Base-by-base conservation (phyloP, 2,888 invertebrate species). In the Lasioglossum leucozonium region DNA sequence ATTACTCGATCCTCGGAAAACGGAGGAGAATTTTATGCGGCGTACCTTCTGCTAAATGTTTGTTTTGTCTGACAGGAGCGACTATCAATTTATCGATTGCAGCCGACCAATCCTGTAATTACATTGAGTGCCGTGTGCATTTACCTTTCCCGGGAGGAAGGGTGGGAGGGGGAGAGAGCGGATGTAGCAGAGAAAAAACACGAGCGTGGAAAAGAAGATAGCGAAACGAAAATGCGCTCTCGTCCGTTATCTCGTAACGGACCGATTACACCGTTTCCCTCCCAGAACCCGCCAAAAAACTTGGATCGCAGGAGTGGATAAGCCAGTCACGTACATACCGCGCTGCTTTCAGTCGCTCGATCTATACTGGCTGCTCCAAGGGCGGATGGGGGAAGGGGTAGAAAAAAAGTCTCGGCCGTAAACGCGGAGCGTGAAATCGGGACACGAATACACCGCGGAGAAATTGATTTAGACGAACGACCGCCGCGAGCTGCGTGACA, bases 321-420 rank as follows among this genome's bases (percentile, higher is more conserved):
- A 72, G 30, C 72, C 44, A 44, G 18, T 72, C 72, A 44, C 72
- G 72, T 72, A 44, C 72, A 44, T 72, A 44, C 18, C 1, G 18
- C n/a, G 22, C 22, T 40, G 40, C 40, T 67, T 67, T 67, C 67
- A 40, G 22, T 67, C 10, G 40, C n/a, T n/a, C 37, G 40, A 37
- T 67, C 11, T 40, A 40, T 67, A 65, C 67, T 40, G 67, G 22
- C 34, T 8, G 34, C 4, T 34, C 18, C n/a, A n/a, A n/a, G n/a
- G n/a, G n/a, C n/a, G n/a, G n/a, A n/a, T n/a, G n/a, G n/a, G 18
- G 34, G 5, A 18, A 22, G 26, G 11, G n/a, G n/a, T n/a, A 42
- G 10, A 42, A 47, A 18, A 51, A 51, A 51, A 51, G n/a, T 8
- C 34, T 8, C 18, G 30, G 65, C 18, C 65, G 65, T 65, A 8